Evolutionary conservation across 37 sponge, comb jelly and placozoan species (phyloP).

Genomic region (Diacarnus erythraeanus): DNA sequence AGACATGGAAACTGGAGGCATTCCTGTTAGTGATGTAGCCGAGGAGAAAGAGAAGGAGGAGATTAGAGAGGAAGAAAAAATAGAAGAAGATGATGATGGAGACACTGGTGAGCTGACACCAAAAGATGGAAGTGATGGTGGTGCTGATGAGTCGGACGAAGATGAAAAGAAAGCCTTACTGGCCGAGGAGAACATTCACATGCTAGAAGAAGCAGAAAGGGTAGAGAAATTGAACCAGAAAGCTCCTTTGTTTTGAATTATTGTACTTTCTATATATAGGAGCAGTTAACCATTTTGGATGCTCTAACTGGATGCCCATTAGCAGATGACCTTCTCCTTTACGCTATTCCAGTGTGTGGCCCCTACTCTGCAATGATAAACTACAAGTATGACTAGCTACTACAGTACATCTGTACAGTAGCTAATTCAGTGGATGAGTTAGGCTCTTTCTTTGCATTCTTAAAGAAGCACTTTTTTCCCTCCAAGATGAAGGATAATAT

Average conservation of each 20-base stretch:
- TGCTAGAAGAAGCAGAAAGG: slow-evolving; percentile 58
- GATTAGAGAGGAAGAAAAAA: not conserved
- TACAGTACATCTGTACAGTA: not conserved
- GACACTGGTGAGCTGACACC: not conserved
- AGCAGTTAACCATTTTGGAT: slow-evolving; percentile 58
- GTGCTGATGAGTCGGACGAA: slow-evolving; percentile 49
- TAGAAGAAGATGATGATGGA: not conserved
- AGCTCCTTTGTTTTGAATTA: not conserved
- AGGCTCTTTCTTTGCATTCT: not conserved
- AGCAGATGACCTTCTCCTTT: slow-evolving; percentile 82
- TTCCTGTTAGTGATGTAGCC: not conserved
- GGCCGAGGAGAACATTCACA: slow-evolving; percentile 63
- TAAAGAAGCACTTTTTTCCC: too few relatives aligned
- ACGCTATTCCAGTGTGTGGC: slow-evolving; percentile 93
- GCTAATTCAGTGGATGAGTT: not conserved
- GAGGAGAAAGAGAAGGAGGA: not conserved
- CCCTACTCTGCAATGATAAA: slow-evolving; percentile 83
- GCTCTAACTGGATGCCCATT: slow-evolving; percentile 84
- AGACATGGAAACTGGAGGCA: not conserved
- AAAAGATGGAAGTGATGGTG: not conserved
- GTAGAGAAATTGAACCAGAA: too few relatives aligned
- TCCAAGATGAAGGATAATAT: too few relatives aligned
- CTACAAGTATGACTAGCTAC: slow-evolving; percentile 87
- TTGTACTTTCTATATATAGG: slow-evolving; percentile 17
- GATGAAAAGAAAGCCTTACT: slow-evolving; percentile 65